phyloP scores from a whole-genome alignment of 2,113 vertebrate species.

The Forbesichthys agassizii region DNA sequence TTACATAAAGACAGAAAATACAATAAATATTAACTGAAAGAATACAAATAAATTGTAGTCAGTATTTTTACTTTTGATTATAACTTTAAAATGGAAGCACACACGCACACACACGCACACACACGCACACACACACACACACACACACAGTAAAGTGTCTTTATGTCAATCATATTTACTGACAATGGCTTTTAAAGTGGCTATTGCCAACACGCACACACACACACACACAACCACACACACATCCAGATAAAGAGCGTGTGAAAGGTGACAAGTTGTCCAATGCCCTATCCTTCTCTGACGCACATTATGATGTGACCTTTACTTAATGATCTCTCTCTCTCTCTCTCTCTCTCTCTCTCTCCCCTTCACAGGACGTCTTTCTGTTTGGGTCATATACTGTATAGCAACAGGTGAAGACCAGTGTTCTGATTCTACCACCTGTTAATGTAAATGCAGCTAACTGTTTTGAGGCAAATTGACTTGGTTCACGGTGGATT shows the following conservation, averaged over 20 bases:
- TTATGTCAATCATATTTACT: neutral
- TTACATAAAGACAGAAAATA: too few species aligned
- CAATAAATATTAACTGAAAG: too few species aligned
- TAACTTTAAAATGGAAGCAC: neutral
- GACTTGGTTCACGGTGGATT: too few species aligned
- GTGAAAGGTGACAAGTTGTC: conserved; percentile 40
- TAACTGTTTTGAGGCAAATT: too few species aligned
- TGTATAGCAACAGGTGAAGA: too few species aligned
- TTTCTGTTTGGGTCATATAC: too few species aligned
- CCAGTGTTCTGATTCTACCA: too few species aligned
- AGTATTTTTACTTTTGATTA: neutral
- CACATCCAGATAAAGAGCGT: conserved; percentile 33
- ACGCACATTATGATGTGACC: conserved; percentile 35
- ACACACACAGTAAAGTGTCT: neutral
- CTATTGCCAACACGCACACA: conserved; percentile 2
- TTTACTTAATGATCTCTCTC: conserved; percentile 50
- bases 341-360: neutral
- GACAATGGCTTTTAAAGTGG: neutral
- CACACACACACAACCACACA: conserved; percentile 29
- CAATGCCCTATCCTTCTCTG: conserved; percentile 18
- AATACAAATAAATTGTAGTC: conserved; percentile 1
- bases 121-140: conserved; percentile 3
- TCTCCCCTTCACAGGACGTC: neutral
- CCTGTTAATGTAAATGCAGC: too few species aligned
- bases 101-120: neutral